Percentiles rank a stretch among this genome's conserved stretches.
phyloP scores from a whole-genome alignment of 2,797 vertebrate species.

The Protonibea diacanthus region DNA sequence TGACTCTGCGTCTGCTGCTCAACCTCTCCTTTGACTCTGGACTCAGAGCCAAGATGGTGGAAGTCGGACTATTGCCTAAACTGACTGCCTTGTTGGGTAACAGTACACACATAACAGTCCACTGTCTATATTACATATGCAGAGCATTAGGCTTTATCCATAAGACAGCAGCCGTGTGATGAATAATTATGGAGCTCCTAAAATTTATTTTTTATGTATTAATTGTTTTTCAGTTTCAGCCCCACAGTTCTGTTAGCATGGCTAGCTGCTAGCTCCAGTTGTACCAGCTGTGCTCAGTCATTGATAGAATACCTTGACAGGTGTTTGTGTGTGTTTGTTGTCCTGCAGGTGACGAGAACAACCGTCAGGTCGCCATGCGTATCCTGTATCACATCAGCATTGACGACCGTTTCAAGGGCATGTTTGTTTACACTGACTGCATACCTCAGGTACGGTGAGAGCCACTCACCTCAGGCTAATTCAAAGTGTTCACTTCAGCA shows the following conservation, averaged over 20 bases:
- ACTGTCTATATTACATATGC: background rate
- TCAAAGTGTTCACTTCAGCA: background rate
- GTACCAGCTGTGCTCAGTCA: background rate
- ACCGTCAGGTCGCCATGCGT: conserved; percentile 92
- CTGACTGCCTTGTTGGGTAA: conserved; percentile 73
- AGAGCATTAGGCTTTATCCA: background rate
- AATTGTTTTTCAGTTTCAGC: background rate
- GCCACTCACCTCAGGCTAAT: background rate
- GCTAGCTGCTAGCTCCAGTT: background rate
- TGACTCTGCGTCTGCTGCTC: conserved; percentile 93
- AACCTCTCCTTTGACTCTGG: conserved; percentile 97
- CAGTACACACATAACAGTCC: background rate
- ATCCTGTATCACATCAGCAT: conserved; percentile 97
- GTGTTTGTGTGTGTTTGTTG: conserved; percentile 30
- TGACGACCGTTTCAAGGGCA: conserved; percentile 94
- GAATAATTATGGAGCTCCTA: background rate
- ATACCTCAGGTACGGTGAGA: conserved; percentile 91
- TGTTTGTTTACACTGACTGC: conserved; percentile 96
- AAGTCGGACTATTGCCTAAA: conserved; percentile 90
- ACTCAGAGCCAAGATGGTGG: conserved; percentile 96
- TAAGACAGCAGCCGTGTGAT: background rate
- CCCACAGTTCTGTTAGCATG: background rate
- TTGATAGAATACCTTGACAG: background rate
- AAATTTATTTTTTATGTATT: background rate
- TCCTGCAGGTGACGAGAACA: conserved; percentile 89